Base-by-base conservation (phyloP, 2,888 invertebrate species). In the Crioceris asparagi region DNA sequence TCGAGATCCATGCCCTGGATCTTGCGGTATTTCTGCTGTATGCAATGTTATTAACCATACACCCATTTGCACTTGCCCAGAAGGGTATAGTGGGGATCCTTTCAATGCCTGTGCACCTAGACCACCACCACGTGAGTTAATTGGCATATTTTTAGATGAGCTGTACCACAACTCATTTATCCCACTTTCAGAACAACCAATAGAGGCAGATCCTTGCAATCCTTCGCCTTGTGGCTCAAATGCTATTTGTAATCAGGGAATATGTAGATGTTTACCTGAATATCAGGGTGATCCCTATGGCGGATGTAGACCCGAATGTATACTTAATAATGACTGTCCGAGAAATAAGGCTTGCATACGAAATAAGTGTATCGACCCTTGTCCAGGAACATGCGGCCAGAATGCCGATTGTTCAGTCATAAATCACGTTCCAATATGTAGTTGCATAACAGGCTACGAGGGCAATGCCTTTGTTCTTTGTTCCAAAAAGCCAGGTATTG, bases 221-320 rank as follows among this genome's bases (percentile, higher is more conserved):
- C 67, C 69, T 39, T 64, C 65, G 32, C 75, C 75, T n/a, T 78
- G 78, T 56, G 77, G 86, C n/a, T 64, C 80, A 7, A 86, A 86
- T 59, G 71, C 87, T 2, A 66, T 74, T 50, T 85, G 85, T 56
- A 52, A 64, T 40, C 68, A 79, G 49, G 83, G 83, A 32, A 61
- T 73, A 41, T 85, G 85, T 52, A 73, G 71, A 16, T 88, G 87
- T 59, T 57, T 81, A 25, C 68, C 74, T 2, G 79, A 83, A 53
- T 84, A 79, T 54, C 74, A 74, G 45, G 87, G 86, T 18, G 81
- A 86, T 64, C 84, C 86, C 1, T 82, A 81, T 50, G 60, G 72
- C 29, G 80, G 78, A 29, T 87, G 86, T 57, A 71, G 83, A 48
- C 86, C 86, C 3, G 84, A 86, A 63, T 86, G 86, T 61, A 74